Base-by-base conservation (phyloP, 2,113 vertebrate species). In the Zosterops japonicus region DNA sequence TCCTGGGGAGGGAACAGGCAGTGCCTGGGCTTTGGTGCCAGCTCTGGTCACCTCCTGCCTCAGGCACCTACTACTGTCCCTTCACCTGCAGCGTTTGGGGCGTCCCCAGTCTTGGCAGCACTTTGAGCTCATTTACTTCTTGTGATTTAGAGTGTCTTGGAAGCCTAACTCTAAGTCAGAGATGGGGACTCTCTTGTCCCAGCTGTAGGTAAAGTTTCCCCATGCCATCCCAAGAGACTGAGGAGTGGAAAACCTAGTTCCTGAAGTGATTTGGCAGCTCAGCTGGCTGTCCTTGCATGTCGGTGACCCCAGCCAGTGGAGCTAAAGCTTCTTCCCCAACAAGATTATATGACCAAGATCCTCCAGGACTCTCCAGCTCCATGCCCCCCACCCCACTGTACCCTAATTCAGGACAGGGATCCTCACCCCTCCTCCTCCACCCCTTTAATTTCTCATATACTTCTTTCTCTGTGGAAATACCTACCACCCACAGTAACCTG, bases 1-100 rank as follows among this genome's bases (percentile, higher is more conserved):
- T 98, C 97, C 99, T 99, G 92, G 41, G 69, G 70, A 52, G 68
- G 59, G 71, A 76, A 94, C 2, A 2, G 0, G 63, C 28, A 72
- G 36, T 0, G 0, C 5, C 8, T 0, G 2, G 33, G 28, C 21
- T 52, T 60, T 57, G 69, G 59, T 61, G 89, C 14, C 78, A 57
- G 35, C 67, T 31, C 8, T 5, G 0, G 28, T 6, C 35, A 15
- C 35, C 24, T 64, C 64, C 68, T 0, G 0, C 69, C 80, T 12
- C 56, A 7, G 65, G 28, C 10, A 9, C 25, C 23, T 0, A 0
- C n/a, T 6, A 1, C 52, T 3, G 0, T 35, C 46, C 69, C 57
- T 56, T 79, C 0, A 0, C n/a, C 56, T 0, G 0, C 67, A 21
- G 76, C 0, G 0, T 14, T 24, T 1, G 6, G 68, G 59, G 27